Conservation (phyloP, 1,140 invertebrate genomes). For the Adelges cooleyi region DNA sequence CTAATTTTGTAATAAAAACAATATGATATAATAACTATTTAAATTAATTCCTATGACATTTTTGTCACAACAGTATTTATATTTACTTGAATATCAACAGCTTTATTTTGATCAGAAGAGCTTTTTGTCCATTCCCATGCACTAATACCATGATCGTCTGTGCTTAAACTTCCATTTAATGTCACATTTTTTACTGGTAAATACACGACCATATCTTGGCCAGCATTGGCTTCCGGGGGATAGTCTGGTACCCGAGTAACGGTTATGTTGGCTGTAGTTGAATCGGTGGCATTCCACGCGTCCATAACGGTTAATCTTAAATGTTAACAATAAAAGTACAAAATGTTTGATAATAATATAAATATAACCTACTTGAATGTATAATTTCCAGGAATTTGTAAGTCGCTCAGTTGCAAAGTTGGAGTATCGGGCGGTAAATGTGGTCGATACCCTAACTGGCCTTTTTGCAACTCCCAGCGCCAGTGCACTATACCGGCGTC, state of each 20-base stretch:
- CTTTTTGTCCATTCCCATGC: constrained; percentile 92
- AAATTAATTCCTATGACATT: no score
- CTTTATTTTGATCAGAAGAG: constrained; percentile 63
- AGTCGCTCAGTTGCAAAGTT: constrained; percentile 71
- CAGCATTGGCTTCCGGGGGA: constrained; percentile 87
- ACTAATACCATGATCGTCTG: constrained; percentile 83
- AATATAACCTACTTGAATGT: constrained; percentile 58
- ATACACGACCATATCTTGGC: constrained; percentile 79
- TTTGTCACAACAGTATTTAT: no score
- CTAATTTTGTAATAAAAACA: constrained; percentile 34
- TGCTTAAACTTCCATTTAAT: constrained; percentile 78
- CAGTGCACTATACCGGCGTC: constrained; percentile 47
- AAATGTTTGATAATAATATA: neutral
- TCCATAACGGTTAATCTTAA: constrained; percentile 76
- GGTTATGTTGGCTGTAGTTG: constrained; percentile 74
- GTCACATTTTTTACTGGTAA: constrained; percentile 79
- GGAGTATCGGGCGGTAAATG: constrained; percentile 57
- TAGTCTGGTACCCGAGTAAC: constrained; percentile 87
- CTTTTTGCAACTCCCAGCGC: constrained; percentile 80
- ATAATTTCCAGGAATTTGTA: constrained; percentile 77
- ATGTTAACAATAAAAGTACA: constrained; percentile 33
- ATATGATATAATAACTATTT: neutral
- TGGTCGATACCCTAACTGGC: constrained; percentile 73
- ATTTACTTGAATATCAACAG: constrained; percentile 74
- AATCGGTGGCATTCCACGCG: constrained; percentile 75